Conservation (phyloP, 2,888 invertebrate genomes). For the Masnerella sp. region DNA sequence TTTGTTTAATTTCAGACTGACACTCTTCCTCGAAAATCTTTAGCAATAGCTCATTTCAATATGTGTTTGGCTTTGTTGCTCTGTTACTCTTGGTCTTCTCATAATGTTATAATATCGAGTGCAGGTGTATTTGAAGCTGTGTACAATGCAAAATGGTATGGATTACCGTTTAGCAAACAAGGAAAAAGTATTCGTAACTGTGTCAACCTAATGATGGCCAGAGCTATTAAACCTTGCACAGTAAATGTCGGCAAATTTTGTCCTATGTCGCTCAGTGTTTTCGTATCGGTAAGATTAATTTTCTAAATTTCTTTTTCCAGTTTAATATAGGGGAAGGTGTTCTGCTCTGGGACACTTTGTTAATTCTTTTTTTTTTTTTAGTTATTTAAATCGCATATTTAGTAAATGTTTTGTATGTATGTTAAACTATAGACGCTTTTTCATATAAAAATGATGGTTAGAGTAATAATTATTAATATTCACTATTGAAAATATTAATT, state of each 20-base stretch:
- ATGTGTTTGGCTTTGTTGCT: constrained; percentile 22
- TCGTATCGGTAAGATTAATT: constrained; percentile 9
- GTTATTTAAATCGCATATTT: too few species aligned
- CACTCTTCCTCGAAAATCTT: constrained; percentile 11
- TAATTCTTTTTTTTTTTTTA: too few species aligned
- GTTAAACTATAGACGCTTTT: too few species aligned
- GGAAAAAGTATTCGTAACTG: constrained; percentile 22
- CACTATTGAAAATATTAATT: too few species aligned
- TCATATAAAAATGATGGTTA: too few species aligned
- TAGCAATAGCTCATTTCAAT: neutral
- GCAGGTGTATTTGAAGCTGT: constrained; percentile 9
- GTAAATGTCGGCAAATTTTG: constrained; percentile 28
- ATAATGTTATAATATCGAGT: constrained; percentile 29
- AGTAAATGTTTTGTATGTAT: too few species aligned
- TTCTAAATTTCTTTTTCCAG: too few species aligned
- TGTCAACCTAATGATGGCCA: constrained; percentile 20
- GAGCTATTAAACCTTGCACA: constrained; percentile 27
- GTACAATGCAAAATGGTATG: constrained; percentile 34
- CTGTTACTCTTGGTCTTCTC: constrained; percentile 38
- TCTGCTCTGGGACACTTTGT: too few species aligned
- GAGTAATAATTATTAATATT: too few species aligned
- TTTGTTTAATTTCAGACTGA: constrained; percentile 13
- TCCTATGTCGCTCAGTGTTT: constrained; percentile 32
- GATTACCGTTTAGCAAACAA: constrained; percentile 3
- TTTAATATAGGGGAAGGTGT: too few species aligned